A percentile compares a stretch with the other conserved stretches of the same genome.
phyloP scores from a whole-genome alignment of 2,113 vertebrate species.

The Regulus satrapa region DNA sequence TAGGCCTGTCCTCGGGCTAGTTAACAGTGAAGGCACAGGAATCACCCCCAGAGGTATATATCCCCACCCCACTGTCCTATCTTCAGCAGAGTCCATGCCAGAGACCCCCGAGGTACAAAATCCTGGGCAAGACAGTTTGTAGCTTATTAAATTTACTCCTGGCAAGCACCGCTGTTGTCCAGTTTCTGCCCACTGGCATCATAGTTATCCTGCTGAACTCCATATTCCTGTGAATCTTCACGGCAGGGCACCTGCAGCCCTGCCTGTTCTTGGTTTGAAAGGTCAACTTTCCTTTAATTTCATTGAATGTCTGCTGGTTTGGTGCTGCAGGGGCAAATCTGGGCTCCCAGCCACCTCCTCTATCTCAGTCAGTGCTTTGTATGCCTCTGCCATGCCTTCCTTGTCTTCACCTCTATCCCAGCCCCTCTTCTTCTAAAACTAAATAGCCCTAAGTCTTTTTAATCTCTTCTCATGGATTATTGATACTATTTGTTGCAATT shows the following conservation, averaged over 20 bases:
- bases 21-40: not conserved
- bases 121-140: not conserved
- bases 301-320: not conserved
- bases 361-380: not conserved
- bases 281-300: fast-evolving
- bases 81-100: not conserved
- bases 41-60: not conserved
- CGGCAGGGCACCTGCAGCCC: not conserved
- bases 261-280: not conserved
- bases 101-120: not conserved
- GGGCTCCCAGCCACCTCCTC: not conserved
- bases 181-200: not conserved
- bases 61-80: not conserved
- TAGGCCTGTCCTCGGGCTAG: not conserved
- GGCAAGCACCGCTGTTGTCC: fast-evolving
- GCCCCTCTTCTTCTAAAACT: not conserved
- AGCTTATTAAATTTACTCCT: not conserved
- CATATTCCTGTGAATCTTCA: fast-evolving
- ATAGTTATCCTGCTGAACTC: not conserved
- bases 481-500: constrained; percentile 42
- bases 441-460: not conserved
- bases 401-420: not conserved
- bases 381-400: not conserved
- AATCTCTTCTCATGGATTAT: constrained; percentile 39
- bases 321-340: not conserved